phyloP scores from a whole-genome alignment of 2,797 vertebrate genomes.

The Coendou prehensilis region DNA sequence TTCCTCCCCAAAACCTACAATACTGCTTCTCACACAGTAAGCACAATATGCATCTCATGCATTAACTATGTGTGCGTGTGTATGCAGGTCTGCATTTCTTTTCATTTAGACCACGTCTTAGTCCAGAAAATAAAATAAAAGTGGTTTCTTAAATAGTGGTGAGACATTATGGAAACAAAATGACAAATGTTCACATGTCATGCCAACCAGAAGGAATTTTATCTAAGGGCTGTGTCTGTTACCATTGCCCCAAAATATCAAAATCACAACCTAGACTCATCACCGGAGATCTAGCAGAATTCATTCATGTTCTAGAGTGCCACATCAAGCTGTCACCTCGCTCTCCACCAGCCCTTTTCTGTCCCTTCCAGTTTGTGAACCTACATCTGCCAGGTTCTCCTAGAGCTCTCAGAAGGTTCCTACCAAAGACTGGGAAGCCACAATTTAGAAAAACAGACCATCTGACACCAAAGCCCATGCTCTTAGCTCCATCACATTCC shows the following conservation, averaged over 20 bases:
- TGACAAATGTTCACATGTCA: slow-evolving; percentile 59
- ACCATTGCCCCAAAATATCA: slow-evolving; percentile 5
- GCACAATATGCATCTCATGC: background rate
- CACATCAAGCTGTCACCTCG: background rate
- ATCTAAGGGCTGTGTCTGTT: background rate
- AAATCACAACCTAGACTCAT: background rate
- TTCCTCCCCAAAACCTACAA: background rate
- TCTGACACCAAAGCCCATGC: background rate
- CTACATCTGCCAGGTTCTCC: background rate
- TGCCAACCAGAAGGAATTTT: background rate
- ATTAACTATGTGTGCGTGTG: background rate
- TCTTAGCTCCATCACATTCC: background rate
- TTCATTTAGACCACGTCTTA: background rate
- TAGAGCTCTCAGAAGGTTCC: background rate
- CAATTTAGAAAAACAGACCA: background rate
- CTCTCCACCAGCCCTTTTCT: background rate
- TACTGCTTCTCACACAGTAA: background rate
- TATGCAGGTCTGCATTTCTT: background rate
- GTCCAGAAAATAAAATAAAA: slow-evolving; percentile 52
- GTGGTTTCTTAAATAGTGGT: background rate
- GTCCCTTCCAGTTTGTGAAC: background rate
- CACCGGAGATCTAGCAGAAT: background rate
- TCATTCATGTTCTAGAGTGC: background rate
- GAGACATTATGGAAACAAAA: background rate
- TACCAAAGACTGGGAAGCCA: slow-evolving; percentile 13